phyloP scores from a whole-genome alignment of 2,113 vertebrate species.

The Ceratotherium simum region DNA sequence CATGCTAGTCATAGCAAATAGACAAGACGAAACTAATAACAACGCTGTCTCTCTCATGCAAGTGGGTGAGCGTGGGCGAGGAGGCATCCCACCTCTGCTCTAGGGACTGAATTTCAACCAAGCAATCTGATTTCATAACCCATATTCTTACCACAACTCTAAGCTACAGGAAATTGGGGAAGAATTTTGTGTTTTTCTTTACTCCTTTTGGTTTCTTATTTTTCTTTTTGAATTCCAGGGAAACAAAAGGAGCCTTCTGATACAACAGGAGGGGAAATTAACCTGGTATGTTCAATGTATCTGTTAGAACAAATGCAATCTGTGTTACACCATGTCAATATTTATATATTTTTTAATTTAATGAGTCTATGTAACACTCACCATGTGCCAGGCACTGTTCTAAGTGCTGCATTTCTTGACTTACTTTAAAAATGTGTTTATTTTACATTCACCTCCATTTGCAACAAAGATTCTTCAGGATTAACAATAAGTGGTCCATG shows the following conservation, averaged over 20 bases:
- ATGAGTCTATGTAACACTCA: background rate
- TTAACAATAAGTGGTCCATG: background rate
- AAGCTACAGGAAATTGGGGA: background rate
- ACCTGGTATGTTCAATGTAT: conserved; percentile 57
- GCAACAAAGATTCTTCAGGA: background rate
- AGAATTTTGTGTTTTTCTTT: background rate
- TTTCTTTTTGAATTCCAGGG: conserved; percentile 60
- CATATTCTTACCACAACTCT: background rate
- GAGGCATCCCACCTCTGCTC: background rate
- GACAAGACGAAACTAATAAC: background rate
- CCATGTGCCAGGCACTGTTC: background rate
- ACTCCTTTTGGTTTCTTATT: background rate
- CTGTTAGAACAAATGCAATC: background rate
- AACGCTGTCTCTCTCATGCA: fast-evolving
- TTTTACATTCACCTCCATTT: background rate
- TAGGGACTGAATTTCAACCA: background rate
- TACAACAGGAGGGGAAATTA: conserved; percentile 24
- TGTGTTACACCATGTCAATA: background rate
- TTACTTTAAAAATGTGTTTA: background rate
- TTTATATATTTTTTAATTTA: background rate
- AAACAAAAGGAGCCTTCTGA: conserved; percentile 59
- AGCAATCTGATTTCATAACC: background rate
- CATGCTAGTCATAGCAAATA: background rate
- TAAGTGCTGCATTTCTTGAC: background rate
- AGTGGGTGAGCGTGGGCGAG: fast-evolving